A percentile compares a stretch with the other conserved stretches of the same genome.
These are phyloP conservation scores for Xerus rutilus DNA, from an alignment of 2,797 vertebrate genomes.

Conservation along the genomic window DNA sequence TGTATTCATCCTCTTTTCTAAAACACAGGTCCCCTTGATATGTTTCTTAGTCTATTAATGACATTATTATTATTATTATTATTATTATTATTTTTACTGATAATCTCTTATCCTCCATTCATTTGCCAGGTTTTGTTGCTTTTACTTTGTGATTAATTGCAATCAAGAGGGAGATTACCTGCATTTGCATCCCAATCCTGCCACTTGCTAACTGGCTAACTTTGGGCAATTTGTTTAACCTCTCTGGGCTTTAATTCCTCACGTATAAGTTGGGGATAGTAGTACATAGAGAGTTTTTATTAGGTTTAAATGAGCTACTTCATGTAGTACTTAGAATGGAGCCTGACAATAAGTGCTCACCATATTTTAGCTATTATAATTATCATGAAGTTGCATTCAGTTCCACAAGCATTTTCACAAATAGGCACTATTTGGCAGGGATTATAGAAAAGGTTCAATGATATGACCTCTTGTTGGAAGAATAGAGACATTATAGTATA, in stretches of 20 bases:
- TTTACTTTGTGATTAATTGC: conserved; percentile 17
- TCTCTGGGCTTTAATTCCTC: conserved; percentile 26
- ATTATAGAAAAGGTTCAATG: conserved; percentile 62
- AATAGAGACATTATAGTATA: background rate
- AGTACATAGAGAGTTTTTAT: conserved; percentile 16
- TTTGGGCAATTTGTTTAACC: conserved; percentile 17
- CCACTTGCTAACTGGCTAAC: background rate
- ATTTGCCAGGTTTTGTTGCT: conserved; percentile 20
- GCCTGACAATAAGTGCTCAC: conserved; percentile 1
- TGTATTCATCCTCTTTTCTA: conserved; percentile 52
- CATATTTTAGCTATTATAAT: conserved; percentile 46
- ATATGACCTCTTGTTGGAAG: background rate
- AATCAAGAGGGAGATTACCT: conserved; percentile 34
- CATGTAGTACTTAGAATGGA: conserved; percentile 24
- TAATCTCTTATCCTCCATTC: conserved; percentile 11
- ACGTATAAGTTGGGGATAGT: conserved; percentile 17
- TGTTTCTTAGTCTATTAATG: background rate
- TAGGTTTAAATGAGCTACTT: conserved; percentile 48
- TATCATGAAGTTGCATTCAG: conserved; percentile 43
- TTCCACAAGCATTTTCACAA: conserved; percentile 49
- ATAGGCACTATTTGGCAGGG: background rate
- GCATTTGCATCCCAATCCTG: background rate
- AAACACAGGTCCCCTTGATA: conserved; percentile 18
- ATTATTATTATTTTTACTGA: background rate
- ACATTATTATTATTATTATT: background rate